Evolutionary conservation across 2,113 vertebrate genomes (phyloP).

Genomic region (Aramus guarauna): DNA sequence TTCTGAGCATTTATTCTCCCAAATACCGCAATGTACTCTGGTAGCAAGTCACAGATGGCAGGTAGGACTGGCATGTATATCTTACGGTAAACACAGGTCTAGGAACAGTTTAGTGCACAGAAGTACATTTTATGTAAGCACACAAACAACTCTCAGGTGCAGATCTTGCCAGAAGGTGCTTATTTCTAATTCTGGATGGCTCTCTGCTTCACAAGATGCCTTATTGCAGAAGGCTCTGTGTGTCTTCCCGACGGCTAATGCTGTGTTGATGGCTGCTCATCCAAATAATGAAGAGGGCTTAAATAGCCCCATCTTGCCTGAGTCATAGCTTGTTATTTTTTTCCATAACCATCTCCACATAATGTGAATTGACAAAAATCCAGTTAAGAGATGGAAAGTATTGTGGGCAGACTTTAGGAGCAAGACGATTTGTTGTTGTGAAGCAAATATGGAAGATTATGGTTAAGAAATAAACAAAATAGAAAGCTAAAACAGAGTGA

Average conservation of each 20-base stretch:
- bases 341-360: background rate
- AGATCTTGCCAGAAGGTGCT: background rate
- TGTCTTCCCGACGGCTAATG: background rate
- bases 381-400: background rate
- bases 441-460: background rate
- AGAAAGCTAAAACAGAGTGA: background rate
- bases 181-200: background rate
- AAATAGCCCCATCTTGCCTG: background rate
- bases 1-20: background rate
- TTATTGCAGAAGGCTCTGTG: background rate
- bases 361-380: background rate
- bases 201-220: background rate
- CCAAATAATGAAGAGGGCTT: background rate
- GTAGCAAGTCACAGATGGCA: background rate
- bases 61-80: rapidly evolving
- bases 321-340: background rate
- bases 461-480: background rate
- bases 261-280: background rate
- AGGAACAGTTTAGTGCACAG: background rate
- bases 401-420: background rate
- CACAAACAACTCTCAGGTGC: background rate
- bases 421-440: background rate
- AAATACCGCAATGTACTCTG: background rate
- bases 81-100: rapidly evolving
- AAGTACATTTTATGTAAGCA: background rate